Percentiles rank a stretch among this genome's conserved stretches.
phyloP scores from a whole-genome alignment of 1,140 invertebrate genomes.

The Brachionus asplanchnoidis region DNA sequence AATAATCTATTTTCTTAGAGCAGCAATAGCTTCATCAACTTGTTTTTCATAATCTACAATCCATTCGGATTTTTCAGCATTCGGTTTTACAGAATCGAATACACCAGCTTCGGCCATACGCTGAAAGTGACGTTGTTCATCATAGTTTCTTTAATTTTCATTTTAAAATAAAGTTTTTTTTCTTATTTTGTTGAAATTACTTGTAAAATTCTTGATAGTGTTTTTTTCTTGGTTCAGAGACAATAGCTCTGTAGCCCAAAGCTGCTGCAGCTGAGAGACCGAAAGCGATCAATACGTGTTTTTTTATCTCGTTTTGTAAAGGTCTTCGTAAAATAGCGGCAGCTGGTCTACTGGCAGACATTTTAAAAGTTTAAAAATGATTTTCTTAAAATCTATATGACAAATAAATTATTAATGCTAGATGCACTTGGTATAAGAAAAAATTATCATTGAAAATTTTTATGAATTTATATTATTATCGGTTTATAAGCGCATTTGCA shows the following conservation, averaged over 20 bases:
- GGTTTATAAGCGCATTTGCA: slow-evolving; percentile 28
- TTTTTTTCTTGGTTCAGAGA: slow-evolving; percentile 14
- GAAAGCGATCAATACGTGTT: slow-evolving; percentile 17
- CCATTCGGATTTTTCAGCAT: slow-evolving; percentile 36
- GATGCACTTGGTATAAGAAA: background rate
- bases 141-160: slow-evolving; percentile 10
- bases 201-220: slow-evolving; percentile 35
- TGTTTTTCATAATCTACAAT: slow-evolving; percentile 38
- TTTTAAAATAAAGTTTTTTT: background rate
- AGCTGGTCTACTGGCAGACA: slow-evolving; percentile 35
- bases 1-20: slow-evolving; percentile 32
- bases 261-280: background rate
- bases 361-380: background rate
- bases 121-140: slow-evolving; percentile 33
- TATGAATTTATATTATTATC: slow-evolving; percentile 14
- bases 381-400: background rate
- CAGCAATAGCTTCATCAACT: slow-evolving; percentile 41
- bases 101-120: slow-evolving; percentile 40
- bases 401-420: background rate
- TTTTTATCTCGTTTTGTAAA: slow-evolving; percentile 17
- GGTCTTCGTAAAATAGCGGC: slow-evolving; percentile 1
- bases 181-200: background rate
- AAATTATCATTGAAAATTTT: background rate
- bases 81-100: slow-evolving; percentile 38
- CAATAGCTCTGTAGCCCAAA: background rate